These are phyloP conservation scores for Piliocolobus tephrosceles DNA, from an alignment of 2,113 vertebrate genomes.

Conservation along the genomic window DNA sequence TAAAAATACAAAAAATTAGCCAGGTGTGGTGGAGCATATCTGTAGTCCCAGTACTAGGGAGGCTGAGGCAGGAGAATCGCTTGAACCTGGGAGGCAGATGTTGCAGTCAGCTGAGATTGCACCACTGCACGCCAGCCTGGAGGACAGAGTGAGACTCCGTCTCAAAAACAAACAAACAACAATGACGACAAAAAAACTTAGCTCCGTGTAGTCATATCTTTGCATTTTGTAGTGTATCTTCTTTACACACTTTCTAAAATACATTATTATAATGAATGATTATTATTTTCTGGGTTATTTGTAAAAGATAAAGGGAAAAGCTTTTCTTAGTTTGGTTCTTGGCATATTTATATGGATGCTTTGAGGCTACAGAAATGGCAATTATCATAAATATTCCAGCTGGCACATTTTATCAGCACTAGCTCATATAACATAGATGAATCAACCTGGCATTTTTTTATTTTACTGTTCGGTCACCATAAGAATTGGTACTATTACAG, in stretches of 20 bases:
- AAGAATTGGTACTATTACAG: conserved; percentile 58
- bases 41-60: too few species aligned
- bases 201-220: neutral
- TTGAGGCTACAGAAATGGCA: conserved; percentile 47
- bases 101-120: too few species aligned
- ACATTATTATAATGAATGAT: conserved; percentile 4
- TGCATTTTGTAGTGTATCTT: neutral
- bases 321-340: conserved; percentile 67
- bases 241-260: neutral
- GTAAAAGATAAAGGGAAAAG: conserved; percentile 51
- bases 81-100: too few species aligned
- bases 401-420: conserved; percentile 60
- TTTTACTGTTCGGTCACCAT: conserved; percentile 50
- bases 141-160: too few species aligned
- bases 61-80: too few species aligned
- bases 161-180: too few species aligned
- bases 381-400: conserved; percentile 69
- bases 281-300: conserved; percentile 59
- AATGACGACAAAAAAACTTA: neutral
- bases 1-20: too few species aligned
- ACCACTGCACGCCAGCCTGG: too few species aligned
- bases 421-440: conserved; percentile 44
- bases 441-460: conserved; percentile 48
- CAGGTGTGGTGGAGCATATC: too few species aligned
- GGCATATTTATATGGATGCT: conserved; percentile 60